Conservation (phyloP, 23 tunicate species). For the Halocynthia aurantium region DNA sequence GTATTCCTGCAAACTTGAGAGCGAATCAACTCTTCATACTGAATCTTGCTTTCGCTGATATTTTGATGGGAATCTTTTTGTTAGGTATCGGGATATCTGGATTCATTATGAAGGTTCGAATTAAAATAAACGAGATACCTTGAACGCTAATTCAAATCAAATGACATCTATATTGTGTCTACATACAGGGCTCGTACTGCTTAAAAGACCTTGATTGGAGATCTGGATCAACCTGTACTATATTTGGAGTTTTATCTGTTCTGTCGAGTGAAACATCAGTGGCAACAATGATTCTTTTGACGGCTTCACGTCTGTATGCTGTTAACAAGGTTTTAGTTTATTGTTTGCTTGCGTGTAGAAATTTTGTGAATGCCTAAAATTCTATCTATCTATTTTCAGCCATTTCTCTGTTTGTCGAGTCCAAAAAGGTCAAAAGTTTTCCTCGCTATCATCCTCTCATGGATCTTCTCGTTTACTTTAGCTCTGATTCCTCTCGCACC, state of each 20-base stretch:
- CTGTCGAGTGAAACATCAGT: slow-evolving; percentile 28
- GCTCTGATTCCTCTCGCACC: slow-evolving; percentile 49
- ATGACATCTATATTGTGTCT: neutral
- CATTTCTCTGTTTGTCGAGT: slow-evolving; percentile 36
- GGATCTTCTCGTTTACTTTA: slow-evolving; percentile 37
- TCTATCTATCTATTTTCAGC: slow-evolving; percentile 35
- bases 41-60: slow-evolving; percentile 17
- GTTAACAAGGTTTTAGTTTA: neutral
- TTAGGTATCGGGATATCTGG: neutral
- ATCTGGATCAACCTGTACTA: slow-evolving; percentile 7
- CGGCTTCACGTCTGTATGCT: slow-evolving; percentile 10
- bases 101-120: neutral
- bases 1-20: slow-evolving; percentile 15
- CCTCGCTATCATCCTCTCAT: slow-evolving; percentile 28
- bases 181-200: slow-evolving; percentile 18
- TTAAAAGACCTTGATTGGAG: slow-evolving; percentile 18
- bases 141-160: neutral
- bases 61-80: slow-evolving; percentile 17
- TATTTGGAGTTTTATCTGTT: slow-evolving; percentile 25
- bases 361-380: neutral
- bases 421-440: slow-evolving; percentile 22
- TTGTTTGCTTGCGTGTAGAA: no score
- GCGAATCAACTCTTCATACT: slow-evolving; percentile 13
- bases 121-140: neutral
- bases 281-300: slow-evolving; percentile 26